These are phyloP conservation scores for Neoascia interrupta DNA, from an alignment of 2,888 invertebrate genomes.

Conservation along the genomic window DNA sequence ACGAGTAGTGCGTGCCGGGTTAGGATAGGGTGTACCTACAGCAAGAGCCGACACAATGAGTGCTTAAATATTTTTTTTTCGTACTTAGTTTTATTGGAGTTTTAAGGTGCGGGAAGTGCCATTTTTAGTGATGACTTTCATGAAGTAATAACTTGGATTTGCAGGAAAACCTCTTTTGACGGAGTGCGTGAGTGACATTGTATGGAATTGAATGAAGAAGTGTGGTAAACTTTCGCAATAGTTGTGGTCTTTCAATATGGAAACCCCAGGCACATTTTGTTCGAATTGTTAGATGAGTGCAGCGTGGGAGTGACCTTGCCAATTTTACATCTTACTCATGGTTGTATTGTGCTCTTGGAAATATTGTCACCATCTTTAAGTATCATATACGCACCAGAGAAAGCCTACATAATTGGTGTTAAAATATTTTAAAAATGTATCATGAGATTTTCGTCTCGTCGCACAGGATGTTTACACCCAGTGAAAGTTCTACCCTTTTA, in stretches of 20 bases:
- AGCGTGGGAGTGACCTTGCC: slow-evolving; percentile 35
- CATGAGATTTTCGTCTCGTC: too few relatives aligned
- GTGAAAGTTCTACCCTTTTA: background rate
- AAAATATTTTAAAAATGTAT: too few relatives aligned
- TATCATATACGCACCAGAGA: too few relatives aligned
- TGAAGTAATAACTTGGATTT: slow-evolving; percentile 5
- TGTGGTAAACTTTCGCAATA: slow-evolving; percentile 8
- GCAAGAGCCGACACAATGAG: too few relatives aligned
- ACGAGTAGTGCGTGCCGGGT: too few relatives aligned
- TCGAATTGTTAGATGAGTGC: background rate
- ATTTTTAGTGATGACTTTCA: background rate
- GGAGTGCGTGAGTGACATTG: slow-evolving; percentile 19
- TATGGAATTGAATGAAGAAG: background rate
- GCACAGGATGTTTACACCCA: background rate
- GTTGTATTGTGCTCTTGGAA: too few relatives aligned
- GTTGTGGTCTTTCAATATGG: background rate
- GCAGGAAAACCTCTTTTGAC: background rate
- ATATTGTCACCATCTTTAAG: too few relatives aligned
- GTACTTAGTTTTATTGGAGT: slow-evolving; percentile 8
- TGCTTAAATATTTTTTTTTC: too few relatives aligned
- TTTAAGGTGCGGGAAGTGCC: background rate
- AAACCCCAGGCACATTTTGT: background rate
- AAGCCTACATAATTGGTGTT: too few relatives aligned
- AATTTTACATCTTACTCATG: too few relatives aligned
- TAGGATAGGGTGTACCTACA: too few relatives aligned